These are phyloP conservation scores for Branchipolynoe longqiensis DNA, from an alignment of 2,888 invertebrate species.

Conservation along the genomic window DNA sequence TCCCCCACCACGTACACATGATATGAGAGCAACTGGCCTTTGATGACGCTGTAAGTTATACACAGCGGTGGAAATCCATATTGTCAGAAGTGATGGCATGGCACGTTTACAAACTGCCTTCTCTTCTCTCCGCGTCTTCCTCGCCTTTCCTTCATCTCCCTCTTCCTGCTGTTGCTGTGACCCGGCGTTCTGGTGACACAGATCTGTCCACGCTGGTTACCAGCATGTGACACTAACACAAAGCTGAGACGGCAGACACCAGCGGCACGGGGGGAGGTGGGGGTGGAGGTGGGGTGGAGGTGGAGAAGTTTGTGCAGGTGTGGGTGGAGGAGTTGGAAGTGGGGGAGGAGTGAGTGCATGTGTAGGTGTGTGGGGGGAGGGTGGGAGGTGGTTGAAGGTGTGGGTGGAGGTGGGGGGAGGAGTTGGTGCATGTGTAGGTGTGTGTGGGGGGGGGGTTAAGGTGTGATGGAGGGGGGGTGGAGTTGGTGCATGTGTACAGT, in stretches of 20 bases:
- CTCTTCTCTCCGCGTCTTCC: not conserved
- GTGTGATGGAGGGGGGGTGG: too few relatives aligned
- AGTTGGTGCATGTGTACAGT: too few relatives aligned
- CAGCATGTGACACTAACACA: not conserved
- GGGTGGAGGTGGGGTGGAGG: not conserved
- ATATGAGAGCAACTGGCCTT: too few relatives aligned
- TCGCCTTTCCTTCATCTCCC: not conserved
- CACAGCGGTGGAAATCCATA: too few relatives aligned
- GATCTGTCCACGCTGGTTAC: constrained; percentile 29
- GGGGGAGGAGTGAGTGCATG: not conserved
- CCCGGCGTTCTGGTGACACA: constrained; percentile 2
- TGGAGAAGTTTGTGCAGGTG: constrained; percentile 21
- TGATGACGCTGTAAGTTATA: too few relatives aligned
- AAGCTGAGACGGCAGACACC: constrained; percentile 8
- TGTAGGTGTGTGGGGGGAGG: not conserved
- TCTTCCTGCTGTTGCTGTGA: too few relatives aligned
- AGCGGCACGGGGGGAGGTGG: too few relatives aligned
- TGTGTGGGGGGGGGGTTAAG: too few relatives aligned
- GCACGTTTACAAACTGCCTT: too few relatives aligned
- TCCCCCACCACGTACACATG: too few relatives aligned
- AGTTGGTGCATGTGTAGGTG: not conserved
- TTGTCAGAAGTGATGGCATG: too few relatives aligned
- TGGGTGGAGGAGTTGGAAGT: not conserved
- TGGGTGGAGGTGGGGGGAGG: not conserved
- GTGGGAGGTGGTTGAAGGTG: too few relatives aligned